Conservation (phyloP, 2,113 vertebrate genomes). For the Loxodonta africana region DNA sequence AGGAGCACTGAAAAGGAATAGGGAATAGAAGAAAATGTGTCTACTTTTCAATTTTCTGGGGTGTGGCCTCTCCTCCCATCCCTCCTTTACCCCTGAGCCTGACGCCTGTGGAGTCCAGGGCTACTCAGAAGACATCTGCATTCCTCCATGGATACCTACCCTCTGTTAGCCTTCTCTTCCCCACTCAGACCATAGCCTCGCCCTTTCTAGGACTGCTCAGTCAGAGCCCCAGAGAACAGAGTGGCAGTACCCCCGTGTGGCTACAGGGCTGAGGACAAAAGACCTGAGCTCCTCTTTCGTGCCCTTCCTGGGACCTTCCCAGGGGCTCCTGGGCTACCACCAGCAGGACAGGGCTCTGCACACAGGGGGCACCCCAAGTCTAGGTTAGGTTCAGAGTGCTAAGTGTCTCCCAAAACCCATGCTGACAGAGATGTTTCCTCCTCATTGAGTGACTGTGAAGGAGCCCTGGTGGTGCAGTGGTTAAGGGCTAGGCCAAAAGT, state of each 20-base stretch:
- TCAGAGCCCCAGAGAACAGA: too few species aligned
- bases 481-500: too few species aligned
- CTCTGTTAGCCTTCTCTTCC: neutral
- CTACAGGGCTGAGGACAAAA: neutral
- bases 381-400: neutral
- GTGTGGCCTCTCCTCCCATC: neutral
- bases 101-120: neutral
- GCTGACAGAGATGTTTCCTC: neutral
- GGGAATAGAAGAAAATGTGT: neutral
- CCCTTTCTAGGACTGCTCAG: neutral
- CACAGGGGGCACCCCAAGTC: too few species aligned
- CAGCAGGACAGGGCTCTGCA: neutral
- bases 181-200: neutral
- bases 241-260: neutral
- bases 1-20: neutral
- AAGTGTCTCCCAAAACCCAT: neutral
- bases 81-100: neutral
- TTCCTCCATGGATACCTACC: rapidly evolving
- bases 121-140: neutral
- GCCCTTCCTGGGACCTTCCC: neutral
- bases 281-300: neutral
- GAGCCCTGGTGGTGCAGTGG: too few species aligned
- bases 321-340: neutral
- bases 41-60: neutral
- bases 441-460: neutral